Conservation (phyloP, 2,888 invertebrate genomes). For the Noctua janthe region DNA sequence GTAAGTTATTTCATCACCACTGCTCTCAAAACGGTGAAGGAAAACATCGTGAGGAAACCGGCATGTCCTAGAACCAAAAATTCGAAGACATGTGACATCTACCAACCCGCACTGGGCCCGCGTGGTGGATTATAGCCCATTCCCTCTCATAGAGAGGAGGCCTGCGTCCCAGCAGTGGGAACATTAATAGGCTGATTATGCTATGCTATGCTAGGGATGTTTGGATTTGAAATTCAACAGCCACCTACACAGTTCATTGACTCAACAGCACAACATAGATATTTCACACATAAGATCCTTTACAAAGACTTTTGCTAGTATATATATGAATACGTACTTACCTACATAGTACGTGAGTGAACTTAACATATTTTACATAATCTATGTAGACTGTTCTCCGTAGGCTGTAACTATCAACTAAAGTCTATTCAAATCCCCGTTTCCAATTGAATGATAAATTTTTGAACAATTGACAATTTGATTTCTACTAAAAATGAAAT, state of each 20-base stretch:
- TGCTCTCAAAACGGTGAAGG: too few species aligned
- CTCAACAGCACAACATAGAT: neutral
- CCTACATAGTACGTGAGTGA: neutral
- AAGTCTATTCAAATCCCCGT: neutral
- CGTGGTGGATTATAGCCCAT: too few species aligned
- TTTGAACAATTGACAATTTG: neutral
- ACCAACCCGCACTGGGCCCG: too few species aligned
- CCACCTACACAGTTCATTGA: neutral
- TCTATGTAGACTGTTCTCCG: neutral
- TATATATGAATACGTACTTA: neutral
- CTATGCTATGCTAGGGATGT: neutral
- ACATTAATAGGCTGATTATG: too few species aligned
- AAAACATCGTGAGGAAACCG: too few species aligned
- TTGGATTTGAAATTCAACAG: too few species aligned
- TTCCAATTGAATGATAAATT: neutral
- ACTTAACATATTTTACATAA: neutral
- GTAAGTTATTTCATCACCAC: too few species aligned
- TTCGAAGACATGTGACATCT: too few species aligned
- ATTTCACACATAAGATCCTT: neutral
- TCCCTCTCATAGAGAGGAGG: too few species aligned
- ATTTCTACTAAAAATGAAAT: neutral
- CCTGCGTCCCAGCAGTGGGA: too few species aligned
- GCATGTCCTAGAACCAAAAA: too few species aligned
- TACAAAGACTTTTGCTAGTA: neutral
- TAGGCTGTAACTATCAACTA: neutral